Evolutionary conservation across 2,797 vertebrate genomes (phyloP).

Genomic region (Tolypeutes matacus): DNA sequence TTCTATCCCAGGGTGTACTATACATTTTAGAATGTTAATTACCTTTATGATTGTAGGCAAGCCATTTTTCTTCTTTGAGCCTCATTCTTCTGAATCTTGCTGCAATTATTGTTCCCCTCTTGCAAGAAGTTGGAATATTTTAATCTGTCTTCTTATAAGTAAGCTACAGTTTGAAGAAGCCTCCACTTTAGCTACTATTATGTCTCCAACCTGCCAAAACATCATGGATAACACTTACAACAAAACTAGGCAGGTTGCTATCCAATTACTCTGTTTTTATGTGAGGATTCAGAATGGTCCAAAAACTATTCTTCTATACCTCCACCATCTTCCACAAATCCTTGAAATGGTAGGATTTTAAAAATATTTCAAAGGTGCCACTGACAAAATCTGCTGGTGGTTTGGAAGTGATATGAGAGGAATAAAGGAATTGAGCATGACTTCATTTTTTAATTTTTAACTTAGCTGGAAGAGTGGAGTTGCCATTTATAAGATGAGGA

Average conservation of each 20-base stretch:
- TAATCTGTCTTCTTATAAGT: conserved; percentile 13
- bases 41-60: neutral
- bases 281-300: no score
- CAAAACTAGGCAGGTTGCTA: no score
- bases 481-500: neutral
- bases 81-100: conserved; percentile 15
- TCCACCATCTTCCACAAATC: conserved; percentile 29
- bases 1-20: neutral
- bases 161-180: neutral
- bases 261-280: neutral
- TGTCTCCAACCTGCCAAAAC: neutral
- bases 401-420: neutral
- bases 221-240: no score
- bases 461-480: neutral
- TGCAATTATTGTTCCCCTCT: neutral
- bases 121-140: neutral
- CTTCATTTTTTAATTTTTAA: neutral
- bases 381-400: neutral
- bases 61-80: neutral
- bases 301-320: neutral
- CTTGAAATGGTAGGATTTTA: neutral
- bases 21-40: conserved; percentile 35
- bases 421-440: neutral
- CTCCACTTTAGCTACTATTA: neutral
- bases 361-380: neutral